These are phyloP conservation scores for Phengaris alcon DNA, from an alignment of 2,888 invertebrate genomes.

Conservation along the genomic window DNA sequence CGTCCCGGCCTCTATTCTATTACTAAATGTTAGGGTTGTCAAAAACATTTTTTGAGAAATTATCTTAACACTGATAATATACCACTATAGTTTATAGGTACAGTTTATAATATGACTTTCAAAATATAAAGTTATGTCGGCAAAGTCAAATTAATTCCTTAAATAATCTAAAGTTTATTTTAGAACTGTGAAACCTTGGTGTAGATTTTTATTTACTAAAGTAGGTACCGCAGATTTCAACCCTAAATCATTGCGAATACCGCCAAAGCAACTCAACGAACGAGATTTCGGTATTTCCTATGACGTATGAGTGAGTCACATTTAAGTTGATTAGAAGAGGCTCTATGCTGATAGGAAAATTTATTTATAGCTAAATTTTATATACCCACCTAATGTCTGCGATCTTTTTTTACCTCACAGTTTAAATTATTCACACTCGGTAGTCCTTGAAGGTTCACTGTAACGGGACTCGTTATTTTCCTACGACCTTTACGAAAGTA, in stretches of 20 bases:
- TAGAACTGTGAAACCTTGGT: background rate
- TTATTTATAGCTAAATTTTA: conserved; percentile 8
- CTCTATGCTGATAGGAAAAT: background rate
- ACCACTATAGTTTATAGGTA: background rate
- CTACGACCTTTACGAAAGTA: background rate
- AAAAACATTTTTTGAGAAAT: background rate
- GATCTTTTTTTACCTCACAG: background rate
- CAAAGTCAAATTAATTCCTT: background rate
- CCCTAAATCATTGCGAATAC: background rate
- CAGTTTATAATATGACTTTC: background rate
- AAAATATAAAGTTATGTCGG: background rate
- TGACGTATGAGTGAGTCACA: conserved; percentile 11
- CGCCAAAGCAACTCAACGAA: background rate
- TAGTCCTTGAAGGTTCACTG: conserved; percentile 14
- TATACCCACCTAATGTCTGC: background rate
- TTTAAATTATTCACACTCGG: conserved; percentile 4
- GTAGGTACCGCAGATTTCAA: background rate
- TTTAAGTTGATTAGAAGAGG: background rate
- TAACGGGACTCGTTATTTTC: background rate
- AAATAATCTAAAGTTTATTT: background rate
- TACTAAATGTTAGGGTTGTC: conserved; percentile 31
- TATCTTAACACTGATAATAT: background rate
- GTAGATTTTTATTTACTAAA: background rate
- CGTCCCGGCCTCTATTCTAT: conserved; percentile 15
- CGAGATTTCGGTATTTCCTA: background rate